Base-by-base conservation (phyloP, 2,888 invertebrate genomes). In the Schizotus pectinicornis region DNA sequence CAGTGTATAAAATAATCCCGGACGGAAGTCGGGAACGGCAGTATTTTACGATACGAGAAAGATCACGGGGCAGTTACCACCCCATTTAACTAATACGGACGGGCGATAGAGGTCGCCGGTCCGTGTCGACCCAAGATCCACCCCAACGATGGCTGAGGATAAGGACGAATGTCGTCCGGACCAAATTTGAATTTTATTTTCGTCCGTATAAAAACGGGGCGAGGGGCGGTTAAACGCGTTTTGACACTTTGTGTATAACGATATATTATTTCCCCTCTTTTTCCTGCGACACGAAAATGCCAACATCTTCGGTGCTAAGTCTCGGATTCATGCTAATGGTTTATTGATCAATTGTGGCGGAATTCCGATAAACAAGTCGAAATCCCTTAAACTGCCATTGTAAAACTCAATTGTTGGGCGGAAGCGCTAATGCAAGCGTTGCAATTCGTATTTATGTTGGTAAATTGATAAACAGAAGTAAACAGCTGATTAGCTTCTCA, bases 71-170 rank as follows among this genome's bases (percentile, higher is more conserved):
- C 58, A 61, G 56, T 62, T 62, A 56, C 59, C 59, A 56, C 59
- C 55, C 62, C 62, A 62, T 62, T 62, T 59, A 62, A 62, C 62
- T 61, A 61, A 61, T 56, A 50, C 58, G 61, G 31, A 37, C 43
- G 32, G 22, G 35, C 45, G 54, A 55, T 54, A 55, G 55, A 59
- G 57, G 54, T 58, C 56, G 54, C 61, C 52, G 32, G 34, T n/a
- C 46, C 38, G 48, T 45, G 32, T 6, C 11, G 45, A 22, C 45
- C 7, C 14, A 22, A 46, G 33, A 31, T 13, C 38, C 37, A 11
- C 9, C 22, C 38, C 33, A 31, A 39, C 50, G 38, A 14, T 22
- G 22, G 5, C 9, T 9, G 14, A 22, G 22, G 13, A 47, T 59
- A 51, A 37, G 42, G 55, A 41, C 43, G 36, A 59, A 30, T 51